These are phyloP conservation scores for Holotrichia oblita DNA, from an alignment of 1,140 invertebrate species.

Conservation along the genomic window DNA sequence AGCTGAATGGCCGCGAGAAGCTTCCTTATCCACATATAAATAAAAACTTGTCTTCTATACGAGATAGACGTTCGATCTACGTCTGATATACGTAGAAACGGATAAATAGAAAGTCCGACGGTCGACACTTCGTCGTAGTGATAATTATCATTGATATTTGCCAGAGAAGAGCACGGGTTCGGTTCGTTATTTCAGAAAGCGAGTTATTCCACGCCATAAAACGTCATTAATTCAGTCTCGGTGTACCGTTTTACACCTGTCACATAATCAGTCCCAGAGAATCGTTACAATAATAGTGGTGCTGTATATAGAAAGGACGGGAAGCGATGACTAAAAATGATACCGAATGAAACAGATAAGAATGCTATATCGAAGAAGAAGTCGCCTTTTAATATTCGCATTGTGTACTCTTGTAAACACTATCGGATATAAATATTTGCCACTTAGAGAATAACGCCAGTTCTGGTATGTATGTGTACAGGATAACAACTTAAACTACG, in stretches of 20 bases:
- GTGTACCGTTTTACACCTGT: slow-evolving; percentile 12
- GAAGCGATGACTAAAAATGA: too few relatives aligned
- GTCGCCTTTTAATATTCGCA: too few relatives aligned
- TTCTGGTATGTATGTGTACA: too few relatives aligned
- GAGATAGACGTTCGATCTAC: neutral
- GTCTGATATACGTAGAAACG: slow-evolving; percentile 16
- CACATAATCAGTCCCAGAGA: slow-evolving; percentile 1
- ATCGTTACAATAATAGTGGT: slow-evolving; percentile 8
- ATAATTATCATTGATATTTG: slow-evolving; percentile 21
- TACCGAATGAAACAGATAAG: too few relatives aligned
- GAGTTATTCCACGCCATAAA: neutral
- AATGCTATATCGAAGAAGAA: too few relatives aligned
- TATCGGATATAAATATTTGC: too few relatives aligned
- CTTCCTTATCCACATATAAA: neutral
- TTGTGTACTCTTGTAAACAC: too few relatives aligned
- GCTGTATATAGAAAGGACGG: neutral
- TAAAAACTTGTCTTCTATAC: neutral
- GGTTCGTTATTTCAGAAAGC: slow-evolving; percentile 9
- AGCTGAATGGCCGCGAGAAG: neutral
- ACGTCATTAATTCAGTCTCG: slow-evolving; percentile 8
- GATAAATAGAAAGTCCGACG: slow-evolving; percentile 4
- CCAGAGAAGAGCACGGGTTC: neutral
- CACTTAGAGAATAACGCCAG: too few relatives aligned
- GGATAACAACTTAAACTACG: too few relatives aligned
- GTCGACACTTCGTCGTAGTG: neutral